These are phyloP conservation scores for Xiphorhynchus elegans DNA, from an alignment of 2,113 vertebrate genomes.

Conservation along the genomic window DNA sequence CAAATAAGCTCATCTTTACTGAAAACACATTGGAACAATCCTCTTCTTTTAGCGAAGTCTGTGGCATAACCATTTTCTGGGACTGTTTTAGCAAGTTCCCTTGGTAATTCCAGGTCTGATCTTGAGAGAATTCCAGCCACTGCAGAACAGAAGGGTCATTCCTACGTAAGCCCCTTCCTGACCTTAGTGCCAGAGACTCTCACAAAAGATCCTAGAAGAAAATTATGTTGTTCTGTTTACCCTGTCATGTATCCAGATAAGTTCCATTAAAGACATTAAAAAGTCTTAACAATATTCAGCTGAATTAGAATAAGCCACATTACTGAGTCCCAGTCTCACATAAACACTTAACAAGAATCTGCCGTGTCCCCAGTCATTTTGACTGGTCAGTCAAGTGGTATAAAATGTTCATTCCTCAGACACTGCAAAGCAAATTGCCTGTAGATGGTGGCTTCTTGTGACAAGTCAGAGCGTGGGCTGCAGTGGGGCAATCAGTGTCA, in stretches of 20 bases:
- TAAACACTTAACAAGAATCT: neutral
- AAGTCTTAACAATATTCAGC: neutral
- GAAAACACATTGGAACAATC: neutral
- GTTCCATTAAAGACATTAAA: neutral
- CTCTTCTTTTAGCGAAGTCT: neutral
- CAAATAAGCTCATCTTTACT: neutral
- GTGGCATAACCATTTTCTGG: neutral
- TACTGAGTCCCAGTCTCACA: neutral
- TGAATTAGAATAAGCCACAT: neutral
- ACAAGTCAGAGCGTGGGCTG: neutral
- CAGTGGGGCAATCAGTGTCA: neutral
- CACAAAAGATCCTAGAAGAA: neutral
- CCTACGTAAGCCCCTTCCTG: neutral
- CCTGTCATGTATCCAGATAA: neutral
- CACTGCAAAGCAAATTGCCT: neutral
- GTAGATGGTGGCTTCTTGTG: neutral
- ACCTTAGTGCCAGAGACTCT: neutral
- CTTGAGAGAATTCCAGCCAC: neutral
- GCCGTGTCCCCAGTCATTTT: accelerated
- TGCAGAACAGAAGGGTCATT: neutral
- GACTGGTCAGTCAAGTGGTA: neutral
- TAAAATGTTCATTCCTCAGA: neutral
- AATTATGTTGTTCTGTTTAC: neutral
- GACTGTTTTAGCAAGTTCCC: neutral
- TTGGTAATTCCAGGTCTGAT: neutral